Evolutionary conservation across 2,113 vertebrate genomes (phyloP).

Genomic region (Corythornis cristatus): DNA sequence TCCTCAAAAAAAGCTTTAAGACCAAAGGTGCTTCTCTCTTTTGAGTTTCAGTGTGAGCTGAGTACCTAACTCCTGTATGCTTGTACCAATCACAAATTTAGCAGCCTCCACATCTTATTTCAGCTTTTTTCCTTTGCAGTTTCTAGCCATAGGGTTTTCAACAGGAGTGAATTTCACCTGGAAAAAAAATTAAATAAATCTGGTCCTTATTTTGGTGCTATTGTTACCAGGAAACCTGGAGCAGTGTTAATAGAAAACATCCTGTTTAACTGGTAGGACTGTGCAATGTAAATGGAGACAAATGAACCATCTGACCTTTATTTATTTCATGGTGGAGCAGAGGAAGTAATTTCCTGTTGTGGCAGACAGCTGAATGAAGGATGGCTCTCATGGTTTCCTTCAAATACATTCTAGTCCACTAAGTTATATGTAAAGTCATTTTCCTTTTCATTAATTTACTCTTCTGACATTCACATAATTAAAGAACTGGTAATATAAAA

Average conservation of each 20-base stretch:
- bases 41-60: neutral
- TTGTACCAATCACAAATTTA: neutral
- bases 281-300: neutral
- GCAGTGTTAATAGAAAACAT: slow-evolving; percentile 25
- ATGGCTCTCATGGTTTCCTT: slow-evolving; percentile 40
- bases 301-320: slow-evolving; percentile 18
- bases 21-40: neutral
- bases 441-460: neutral
- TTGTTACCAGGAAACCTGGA: slow-evolving; percentile 48
- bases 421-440: slow-evolving; percentile 50
- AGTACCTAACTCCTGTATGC: neutral
- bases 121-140: neutral
- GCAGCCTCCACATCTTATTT: neutral
- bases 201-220: slow-evolving; percentile 75
- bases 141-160: neutral
- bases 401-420: slow-evolving; percentile 41
- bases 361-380: slow-evolving; percentile 16
- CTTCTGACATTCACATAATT: slow-evolving; percentile 20
- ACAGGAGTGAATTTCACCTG: slow-evolving; percentile 29
- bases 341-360: slow-evolving; percentile 37
- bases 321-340: slow-evolving; percentile 2
- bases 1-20: neutral
- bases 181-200: slow-evolving; percentile 39
- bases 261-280: slow-evolving; percentile 34
- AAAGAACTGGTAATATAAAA: slow-evolving; percentile 26